Conservation (phyloP, 2,888 invertebrate genomes). For the Cephus pulcher region DNA sequence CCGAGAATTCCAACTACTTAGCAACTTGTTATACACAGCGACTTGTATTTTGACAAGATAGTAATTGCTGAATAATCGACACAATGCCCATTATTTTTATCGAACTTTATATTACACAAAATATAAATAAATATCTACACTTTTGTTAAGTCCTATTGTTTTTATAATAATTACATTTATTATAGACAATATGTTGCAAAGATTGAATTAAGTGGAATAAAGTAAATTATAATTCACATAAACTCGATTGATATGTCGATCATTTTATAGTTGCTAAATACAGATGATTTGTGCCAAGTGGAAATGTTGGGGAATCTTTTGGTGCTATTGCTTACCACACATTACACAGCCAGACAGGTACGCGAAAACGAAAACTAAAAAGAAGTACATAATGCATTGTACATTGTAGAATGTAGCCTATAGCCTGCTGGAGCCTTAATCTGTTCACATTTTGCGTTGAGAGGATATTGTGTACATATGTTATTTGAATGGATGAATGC, state of each 20-base stretch:
- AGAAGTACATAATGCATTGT: slow-evolving; percentile 63
- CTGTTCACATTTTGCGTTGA: slow-evolving; percentile 63
- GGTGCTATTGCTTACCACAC: slow-evolving; percentile 65
- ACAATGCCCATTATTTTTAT: slow-evolving; percentile 26
- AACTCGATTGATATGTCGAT: slow-evolving; percentile 16
- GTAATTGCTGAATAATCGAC: background rate
- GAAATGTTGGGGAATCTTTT: slow-evolving; percentile 49
- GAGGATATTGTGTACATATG: slow-evolving; percentile 65
- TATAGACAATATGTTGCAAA: slow-evolving; percentile 45
- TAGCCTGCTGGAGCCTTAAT: slow-evolving; percentile 67
- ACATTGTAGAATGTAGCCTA: slow-evolving; percentile 66
- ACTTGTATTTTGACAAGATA: background rate
- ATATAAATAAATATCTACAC: slow-evolving; percentile 48
- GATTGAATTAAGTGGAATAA: slow-evolving; percentile 34
- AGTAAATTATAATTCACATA: slow-evolving; percentile 24
- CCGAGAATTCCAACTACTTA: background rate
- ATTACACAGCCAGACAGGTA: slow-evolving; percentile 64
- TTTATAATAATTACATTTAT: slow-evolving; percentile 46
- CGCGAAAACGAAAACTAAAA: slow-evolving; percentile 28
- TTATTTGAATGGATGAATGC: slow-evolving; percentile 61
- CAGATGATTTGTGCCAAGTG: slow-evolving; percentile 36
- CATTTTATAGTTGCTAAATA: slow-evolving; percentile 12
- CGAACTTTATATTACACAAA: slow-evolving; percentile 32
- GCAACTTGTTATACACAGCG: background rate
- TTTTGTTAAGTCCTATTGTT: slow-evolving; percentile 55